Evolutionary conservation across 2,888 invertebrate species (phyloP).

Genomic region (Megamerina dolium): DNA sequence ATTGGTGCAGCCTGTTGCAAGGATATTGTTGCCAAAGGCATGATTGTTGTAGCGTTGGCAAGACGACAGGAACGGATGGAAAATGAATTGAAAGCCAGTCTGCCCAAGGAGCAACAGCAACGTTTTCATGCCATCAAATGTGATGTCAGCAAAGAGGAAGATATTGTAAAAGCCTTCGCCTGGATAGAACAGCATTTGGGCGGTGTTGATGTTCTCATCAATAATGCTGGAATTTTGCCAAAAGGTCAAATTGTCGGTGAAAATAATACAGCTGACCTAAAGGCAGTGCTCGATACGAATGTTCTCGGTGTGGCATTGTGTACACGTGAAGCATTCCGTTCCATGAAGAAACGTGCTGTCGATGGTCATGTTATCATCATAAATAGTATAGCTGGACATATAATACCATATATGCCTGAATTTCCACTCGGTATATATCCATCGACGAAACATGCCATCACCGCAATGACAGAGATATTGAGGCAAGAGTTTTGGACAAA

Average conservation of each 20-base stretch:
- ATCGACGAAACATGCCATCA: constrained; percentile 34
- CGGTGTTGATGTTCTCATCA: constrained; percentile 53
- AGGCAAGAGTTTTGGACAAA: constrained; percentile 32
- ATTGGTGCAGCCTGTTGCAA: constrained; percentile 53
- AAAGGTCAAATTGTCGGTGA: constrained; percentile 12
- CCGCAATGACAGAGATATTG: constrained; percentile 35
- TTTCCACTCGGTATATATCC: constrained; percentile 27
- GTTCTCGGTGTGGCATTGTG: constrained; percentile 46
- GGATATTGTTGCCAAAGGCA: constrained; percentile 50
- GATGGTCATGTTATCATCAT: constrained; percentile 50
- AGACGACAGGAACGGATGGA: constrained; percentile 37
- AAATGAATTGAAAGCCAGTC: constrained; percentile 12
- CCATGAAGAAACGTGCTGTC: constrained; percentile 41
- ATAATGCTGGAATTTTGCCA: constrained; percentile 49
- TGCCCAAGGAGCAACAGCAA: constrained; percentile 24
- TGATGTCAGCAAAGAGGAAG: constrained; percentile 51
- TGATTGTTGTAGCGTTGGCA: constrained; percentile 55
- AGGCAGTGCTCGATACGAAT: constrained; percentile 46
- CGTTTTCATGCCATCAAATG: constrained; percentile 46
- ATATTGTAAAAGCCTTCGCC: constrained; percentile 51
- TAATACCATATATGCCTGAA: constrained; percentile 17
- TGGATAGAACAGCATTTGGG: constrained; percentile 50
- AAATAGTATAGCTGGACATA: constrained; percentile 37
- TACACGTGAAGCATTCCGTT: constrained; percentile 47
- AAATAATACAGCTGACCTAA: constrained; percentile 21